Evolutionary conservation across 2,113 vertebrate genomes (phyloP).

Genomic region (Sialia sialis): DNA sequence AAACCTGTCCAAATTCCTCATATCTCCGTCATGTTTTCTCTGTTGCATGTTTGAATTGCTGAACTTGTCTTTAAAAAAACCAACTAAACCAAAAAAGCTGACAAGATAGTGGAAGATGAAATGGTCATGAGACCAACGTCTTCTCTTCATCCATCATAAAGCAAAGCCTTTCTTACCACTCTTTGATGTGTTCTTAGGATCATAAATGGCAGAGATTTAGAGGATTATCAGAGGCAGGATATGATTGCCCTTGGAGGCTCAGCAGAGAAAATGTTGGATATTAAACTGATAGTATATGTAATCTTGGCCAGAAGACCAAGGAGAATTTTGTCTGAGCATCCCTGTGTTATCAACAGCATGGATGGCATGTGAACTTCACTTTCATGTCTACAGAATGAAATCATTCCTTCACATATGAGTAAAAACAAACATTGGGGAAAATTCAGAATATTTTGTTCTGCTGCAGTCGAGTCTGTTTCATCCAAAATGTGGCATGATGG

Average conservation of each 20-base stretch:
- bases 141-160: slow-evolving; percentile 16
- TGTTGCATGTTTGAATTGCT: neutral
- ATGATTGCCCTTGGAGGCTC: neutral
- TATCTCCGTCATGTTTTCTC: neutral
- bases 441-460: neutral
- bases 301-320: slow-evolving; percentile 16
- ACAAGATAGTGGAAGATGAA: neutral
- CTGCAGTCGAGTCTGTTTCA: neutral
- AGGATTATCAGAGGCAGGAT: slow-evolving; percentile 18
- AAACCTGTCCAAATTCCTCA: neutral
- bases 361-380: neutral
- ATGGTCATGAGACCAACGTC: neutral
- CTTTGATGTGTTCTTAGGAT: slow-evolving; percentile 35
- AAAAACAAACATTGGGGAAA: neutral
- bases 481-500: neutral
- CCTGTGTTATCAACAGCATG: neutral
- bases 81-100: neutral
- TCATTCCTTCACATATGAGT: neutral
- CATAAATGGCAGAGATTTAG: slow-evolving; percentile 14
- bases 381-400: neutral
- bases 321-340: neutral
- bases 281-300: neutral
- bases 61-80: neutral
- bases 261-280: slow-evolving; percentile 19
- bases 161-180: neutral